These are phyloP conservation scores for Syngnathoides biaculeatus DNA, from an alignment of 2,113 vertebrate species.

Conservation along the genomic window DNA sequence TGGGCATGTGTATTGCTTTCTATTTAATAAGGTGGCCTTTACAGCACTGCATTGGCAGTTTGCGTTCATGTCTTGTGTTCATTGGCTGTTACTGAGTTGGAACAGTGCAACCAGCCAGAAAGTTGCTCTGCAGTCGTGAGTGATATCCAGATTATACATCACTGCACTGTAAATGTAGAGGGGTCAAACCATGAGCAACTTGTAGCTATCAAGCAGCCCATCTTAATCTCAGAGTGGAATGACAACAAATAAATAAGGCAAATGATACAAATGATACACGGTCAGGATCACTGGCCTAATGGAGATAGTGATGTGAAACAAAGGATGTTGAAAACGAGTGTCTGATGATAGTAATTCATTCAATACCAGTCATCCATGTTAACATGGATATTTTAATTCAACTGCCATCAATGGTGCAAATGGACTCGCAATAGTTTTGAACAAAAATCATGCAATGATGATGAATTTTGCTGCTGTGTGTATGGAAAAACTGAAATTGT, in stretches of 20 bases:
- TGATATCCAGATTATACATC: slow-evolving; percentile 2
- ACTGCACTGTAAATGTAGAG: slow-evolving; percentile 3
- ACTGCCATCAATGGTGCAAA: too few species aligned
- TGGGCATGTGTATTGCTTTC: neutral
- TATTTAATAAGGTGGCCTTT: neutral
- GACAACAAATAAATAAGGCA: neutral
- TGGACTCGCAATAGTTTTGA: neutral
- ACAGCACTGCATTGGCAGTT: slow-evolving; percentile 4
- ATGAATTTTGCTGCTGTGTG: neutral
- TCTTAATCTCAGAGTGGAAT: neutral
- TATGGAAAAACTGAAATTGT: too few species aligned
- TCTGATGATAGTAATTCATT: neutral
- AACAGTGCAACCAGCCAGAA: slow-evolving; percentile 2
- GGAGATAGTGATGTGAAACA: neutral
- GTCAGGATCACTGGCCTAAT: neutral
- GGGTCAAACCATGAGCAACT: neutral
- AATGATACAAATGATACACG: too few species aligned
- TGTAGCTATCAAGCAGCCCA: neutral
- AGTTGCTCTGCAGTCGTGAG: neutral
- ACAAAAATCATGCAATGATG: neutral
- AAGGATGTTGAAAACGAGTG: neutral
- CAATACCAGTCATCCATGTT: too few species aligned
- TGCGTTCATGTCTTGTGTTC: neutral
- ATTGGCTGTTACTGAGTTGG: neutral
- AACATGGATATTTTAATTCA: too few species aligned